Evolutionary conservation across 2,797 vertebrate genomes (phyloP), one percentile per base, ranked within the genome.

Genomic region (Prunella strophiata): DNA sequence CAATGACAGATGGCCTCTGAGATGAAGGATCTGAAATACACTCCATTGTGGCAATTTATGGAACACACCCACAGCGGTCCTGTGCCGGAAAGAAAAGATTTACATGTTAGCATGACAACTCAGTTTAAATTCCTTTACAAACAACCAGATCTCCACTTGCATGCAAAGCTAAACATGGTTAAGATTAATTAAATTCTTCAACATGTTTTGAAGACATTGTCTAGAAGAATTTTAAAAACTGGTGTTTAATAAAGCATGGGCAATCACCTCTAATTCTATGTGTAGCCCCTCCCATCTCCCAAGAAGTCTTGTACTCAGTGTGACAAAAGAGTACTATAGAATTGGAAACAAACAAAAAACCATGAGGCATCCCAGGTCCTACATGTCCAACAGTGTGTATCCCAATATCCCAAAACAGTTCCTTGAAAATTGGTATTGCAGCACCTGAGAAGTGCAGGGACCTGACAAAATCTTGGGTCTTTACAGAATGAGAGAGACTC

Each of bases 31-130:
- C 66, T 76, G 88, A 95, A 94, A 91, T 65, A 74, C 34, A 54
- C 67, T 72, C 66, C 78, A 58, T 88, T 92, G 90, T 90, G 89
- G 89, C 66, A 92, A 93, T 96, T 96, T 91, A 96, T 74, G 68
- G 89, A 94, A 91, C 59, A 91, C 82, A 85, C 81, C 87, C 85
- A 94, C 92, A 50, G 57, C 36, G 80, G 47, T 73, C 43, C 72
- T 74, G 75, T 62, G 80, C 51, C 9, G 20, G 66, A 76, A 94
- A 95, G 48, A 65, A 90, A 93, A 93, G 62, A 68, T 85, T 81
- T 78, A 82, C 74, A 83, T 74, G 57, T 75, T 94, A 88, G 85
- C 36, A 85, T 70, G 52, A 90, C 92, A 88, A 71, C 14, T 62
- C 67, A 16, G 52, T 66, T 83, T 22, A 67, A 77, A 65, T 65